These are phyloP conservation scores for Megaustenia siamemsis DNA, from an alignment of 2,888 invertebrate species.

Conservation along the genomic window DNA sequence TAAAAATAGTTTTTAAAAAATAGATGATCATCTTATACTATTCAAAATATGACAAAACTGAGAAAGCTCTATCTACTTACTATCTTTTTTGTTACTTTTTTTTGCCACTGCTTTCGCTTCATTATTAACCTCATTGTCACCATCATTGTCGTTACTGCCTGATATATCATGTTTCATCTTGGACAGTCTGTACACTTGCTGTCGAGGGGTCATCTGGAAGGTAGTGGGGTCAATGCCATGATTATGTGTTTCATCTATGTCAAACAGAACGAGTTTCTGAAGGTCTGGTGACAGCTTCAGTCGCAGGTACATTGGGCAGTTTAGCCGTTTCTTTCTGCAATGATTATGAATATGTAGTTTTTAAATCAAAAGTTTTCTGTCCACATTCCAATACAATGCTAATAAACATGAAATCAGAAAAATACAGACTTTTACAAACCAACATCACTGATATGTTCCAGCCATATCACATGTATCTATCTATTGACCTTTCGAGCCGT, in stretches of 20 bases:
- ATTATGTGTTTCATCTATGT: slow-evolving; percentile 49
- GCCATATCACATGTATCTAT: no score
- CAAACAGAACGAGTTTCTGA: slow-evolving; percentile 46
- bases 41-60: no score
- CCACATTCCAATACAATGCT: no score
- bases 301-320: slow-evolving; percentile 52
- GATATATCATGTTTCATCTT: slow-evolving; percentile 22
- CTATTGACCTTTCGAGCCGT: no score
- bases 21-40: no score
- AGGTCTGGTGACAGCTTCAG: slow-evolving; percentile 50
- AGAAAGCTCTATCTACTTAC: background rate
- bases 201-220: slow-evolving; percentile 49
- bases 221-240: slow-evolving; percentile 51
- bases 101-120: background rate
- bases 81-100: background rate
- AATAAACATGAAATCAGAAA: no score
- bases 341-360: no score
- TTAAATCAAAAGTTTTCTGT: no score
- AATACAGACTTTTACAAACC: no score
- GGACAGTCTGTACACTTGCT: slow-evolving; percentile 48
- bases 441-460: no score
- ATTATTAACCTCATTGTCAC: background rate
- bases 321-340: slow-evolving; percentile 50
- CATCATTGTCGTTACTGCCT: slow-evolving; percentile 1
- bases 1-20: no score